A percentile compares a stretch with the other conserved stretches of the same genome.
These are phyloP conservation scores for Coleophora deauratella DNA, from an alignment of 2,888 invertebrate genomes.

Conservation along the genomic window DNA sequence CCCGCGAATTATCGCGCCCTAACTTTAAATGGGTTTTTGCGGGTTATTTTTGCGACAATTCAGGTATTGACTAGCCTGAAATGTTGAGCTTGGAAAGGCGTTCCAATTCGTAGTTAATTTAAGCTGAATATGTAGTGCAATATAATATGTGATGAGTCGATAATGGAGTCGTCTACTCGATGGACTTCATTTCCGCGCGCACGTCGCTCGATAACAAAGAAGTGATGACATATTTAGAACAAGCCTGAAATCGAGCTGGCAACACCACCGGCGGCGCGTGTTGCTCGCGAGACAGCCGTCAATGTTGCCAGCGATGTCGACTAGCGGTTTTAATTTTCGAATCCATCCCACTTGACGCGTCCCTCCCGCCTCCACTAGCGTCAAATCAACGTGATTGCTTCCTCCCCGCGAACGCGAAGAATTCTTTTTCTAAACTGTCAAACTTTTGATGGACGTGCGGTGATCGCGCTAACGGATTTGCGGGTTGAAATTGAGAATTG, in stretches of 20 bases:
- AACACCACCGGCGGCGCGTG: conserved; percentile 29
- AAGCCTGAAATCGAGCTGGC: conserved; percentile 70
- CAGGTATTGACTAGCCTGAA: conserved; percentile 8
- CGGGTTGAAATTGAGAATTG: conserved; percentile 39
- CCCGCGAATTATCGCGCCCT: conserved; percentile 30
- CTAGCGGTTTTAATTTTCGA: conserved; percentile 70
- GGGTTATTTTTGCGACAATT: conserved; percentile 3
- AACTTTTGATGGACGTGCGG: conserved; percentile 53
- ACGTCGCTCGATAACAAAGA: conserved; percentile 69
- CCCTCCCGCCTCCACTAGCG: conserved; percentile 24
- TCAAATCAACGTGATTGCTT: conserved; percentile 44
- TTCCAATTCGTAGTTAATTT: too few species aligned
- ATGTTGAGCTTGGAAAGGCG: neutral
- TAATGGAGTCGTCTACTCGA: conserved; percentile 59
- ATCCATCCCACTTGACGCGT: conserved; percentile 54
- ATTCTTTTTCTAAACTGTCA: conserved; percentile 48
- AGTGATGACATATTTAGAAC: conserved; percentile 73
- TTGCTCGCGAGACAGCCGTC: conserved; percentile 56
- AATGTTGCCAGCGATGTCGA: conserved; percentile 43
- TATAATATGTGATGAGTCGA: conserved; percentile 53
- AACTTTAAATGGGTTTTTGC: conserved; percentile 37
- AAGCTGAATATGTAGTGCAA: too few species aligned
- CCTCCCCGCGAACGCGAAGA: conserved; percentile 27
- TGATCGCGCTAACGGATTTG: conserved; percentile 17
- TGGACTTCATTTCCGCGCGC: conserved; percentile 70